phyloP scores from a whole-genome alignment of 2,888 invertebrate genomes.

The Pyrrhosoma nymphula region DNA sequence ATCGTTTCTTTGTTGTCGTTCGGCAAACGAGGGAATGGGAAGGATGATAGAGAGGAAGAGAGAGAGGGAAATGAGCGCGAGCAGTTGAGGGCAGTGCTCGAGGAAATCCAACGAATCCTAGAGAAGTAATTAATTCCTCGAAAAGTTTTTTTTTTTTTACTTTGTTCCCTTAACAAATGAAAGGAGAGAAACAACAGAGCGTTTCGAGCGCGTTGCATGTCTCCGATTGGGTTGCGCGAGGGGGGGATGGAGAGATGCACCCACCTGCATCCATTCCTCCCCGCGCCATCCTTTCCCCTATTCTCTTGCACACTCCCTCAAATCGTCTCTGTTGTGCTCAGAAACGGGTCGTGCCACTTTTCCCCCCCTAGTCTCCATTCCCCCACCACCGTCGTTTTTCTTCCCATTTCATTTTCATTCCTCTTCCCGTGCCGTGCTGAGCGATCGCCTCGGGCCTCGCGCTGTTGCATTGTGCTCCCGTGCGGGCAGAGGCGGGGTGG shows the following conservation, averaged over 20 bases:
- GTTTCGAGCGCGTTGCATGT: background rate
- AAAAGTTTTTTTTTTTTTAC: background rate
- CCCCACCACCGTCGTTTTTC: background rate
- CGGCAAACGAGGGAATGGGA: background rate
- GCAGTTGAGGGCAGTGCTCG: background rate
- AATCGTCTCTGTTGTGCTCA: no score
- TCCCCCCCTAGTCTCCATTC: background rate
- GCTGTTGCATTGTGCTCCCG: slow-evolving; percentile 29
- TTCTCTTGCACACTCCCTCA: background rate
- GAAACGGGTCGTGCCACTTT: no score
- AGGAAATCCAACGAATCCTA: background rate
- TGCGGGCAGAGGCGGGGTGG: background rate
- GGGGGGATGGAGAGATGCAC: no score
- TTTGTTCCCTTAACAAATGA: background rate
- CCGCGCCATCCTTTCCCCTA: background rate
- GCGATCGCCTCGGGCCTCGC: background rate
- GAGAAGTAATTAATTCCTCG: background rate
- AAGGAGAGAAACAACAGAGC: background rate
- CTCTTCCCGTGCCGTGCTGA: background rate
- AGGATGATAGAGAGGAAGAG: no score
- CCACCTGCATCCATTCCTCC: no score
- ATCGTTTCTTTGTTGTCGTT: background rate
- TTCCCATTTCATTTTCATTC: background rate
- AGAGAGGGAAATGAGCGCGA: background rate
- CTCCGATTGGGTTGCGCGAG: background rate